Evolutionary conservation across 2,113 vertebrate species (phyloP).

Genomic region (Antennarius striatus): DNA sequence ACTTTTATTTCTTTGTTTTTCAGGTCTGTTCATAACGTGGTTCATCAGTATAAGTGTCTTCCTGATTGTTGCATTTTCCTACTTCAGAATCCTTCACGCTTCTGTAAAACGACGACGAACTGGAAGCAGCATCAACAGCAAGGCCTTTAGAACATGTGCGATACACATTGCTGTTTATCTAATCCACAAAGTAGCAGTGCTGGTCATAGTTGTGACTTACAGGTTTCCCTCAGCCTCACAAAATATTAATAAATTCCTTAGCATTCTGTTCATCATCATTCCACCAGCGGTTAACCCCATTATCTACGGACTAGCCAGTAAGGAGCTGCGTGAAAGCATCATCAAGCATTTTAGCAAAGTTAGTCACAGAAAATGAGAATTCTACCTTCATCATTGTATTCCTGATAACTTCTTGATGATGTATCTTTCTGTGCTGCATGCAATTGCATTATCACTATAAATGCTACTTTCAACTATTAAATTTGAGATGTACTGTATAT

Average conservation of each 20-base stretch:
- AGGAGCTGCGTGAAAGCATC: no score
- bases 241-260: constrained; percentile 62
- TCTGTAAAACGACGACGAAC: constrained; percentile 16
- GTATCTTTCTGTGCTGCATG: background rate
- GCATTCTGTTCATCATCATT: constrained; percentile 51
- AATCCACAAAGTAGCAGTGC: constrained; percentile 11
- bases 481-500: no score
- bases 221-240: constrained; percentile 36
- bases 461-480: no score
- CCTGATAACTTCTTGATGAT: no score
- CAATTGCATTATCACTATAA: no score
- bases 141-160: constrained; percentile 62
- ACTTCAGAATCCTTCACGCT: constrained; percentile 54
- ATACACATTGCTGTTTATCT: constrained; percentile 58
- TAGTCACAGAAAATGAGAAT: constrained; percentile 56
- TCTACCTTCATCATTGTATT: constrained; percentile 32
- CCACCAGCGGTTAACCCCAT: constrained; percentile 61
- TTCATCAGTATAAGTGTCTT: constrained; percentile 42
- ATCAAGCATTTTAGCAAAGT: constrained; percentile 28
- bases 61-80: constrained; percentile 62
- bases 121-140: constrained; percentile 18
- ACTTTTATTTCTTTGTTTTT: background rate
- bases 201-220: constrained; percentile 34
- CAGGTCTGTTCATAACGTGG: constrained; percentile 59
- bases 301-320: constrained; percentile 36